Evolutionary conservation across 2,797 vertebrate species (phyloP).

Genomic region (Danio choprae): DNA sequence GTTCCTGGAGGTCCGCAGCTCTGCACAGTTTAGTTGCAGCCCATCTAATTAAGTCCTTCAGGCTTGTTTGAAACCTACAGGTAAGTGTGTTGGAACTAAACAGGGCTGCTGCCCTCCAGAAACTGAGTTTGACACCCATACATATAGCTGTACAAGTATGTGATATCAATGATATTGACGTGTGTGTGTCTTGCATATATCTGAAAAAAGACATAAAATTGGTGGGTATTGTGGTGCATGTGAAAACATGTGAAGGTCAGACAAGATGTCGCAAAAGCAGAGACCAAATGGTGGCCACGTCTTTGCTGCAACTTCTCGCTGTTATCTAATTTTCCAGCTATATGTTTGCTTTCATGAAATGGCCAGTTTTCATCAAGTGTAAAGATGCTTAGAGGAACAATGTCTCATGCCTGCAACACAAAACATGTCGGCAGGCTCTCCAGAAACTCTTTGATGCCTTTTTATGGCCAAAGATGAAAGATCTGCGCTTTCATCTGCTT

Average conservation of each 20-base stretch:
- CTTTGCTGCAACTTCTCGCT: not conserved
- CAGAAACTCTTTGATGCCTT: conserved; percentile 68
- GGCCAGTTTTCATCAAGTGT: conserved; percentile 30
- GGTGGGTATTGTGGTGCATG: not conserved
- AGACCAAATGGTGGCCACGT: not conserved
- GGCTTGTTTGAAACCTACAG: too few species aligned
- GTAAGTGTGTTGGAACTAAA: too few species aligned
- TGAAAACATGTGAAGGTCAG: not conserved
- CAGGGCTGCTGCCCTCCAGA: too few species aligned
- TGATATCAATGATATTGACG: not conserved
- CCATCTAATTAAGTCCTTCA: too few species aligned
- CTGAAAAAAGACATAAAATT: not conserved
- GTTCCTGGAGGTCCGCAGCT: too few species aligned
- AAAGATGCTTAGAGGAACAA: conserved; percentile 36
- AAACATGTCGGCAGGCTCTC: conserved; percentile 51
- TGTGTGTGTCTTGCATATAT: not conserved
- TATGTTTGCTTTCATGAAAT: conserved; percentile 32
- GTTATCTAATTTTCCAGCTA: conserved; percentile 31
- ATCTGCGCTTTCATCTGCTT: conserved; percentile 47
- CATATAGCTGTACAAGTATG: too few species aligned
- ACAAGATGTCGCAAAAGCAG: not conserved
- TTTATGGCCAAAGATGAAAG: conserved; percentile 64
- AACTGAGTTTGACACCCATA: too few species aligned
- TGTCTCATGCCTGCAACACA: conserved; percentile 6
- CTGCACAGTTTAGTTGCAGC: too few species aligned